phyloP scores from a whole-genome alignment of 2,113 vertebrate species.

The Psittacus erithacus region DNA sequence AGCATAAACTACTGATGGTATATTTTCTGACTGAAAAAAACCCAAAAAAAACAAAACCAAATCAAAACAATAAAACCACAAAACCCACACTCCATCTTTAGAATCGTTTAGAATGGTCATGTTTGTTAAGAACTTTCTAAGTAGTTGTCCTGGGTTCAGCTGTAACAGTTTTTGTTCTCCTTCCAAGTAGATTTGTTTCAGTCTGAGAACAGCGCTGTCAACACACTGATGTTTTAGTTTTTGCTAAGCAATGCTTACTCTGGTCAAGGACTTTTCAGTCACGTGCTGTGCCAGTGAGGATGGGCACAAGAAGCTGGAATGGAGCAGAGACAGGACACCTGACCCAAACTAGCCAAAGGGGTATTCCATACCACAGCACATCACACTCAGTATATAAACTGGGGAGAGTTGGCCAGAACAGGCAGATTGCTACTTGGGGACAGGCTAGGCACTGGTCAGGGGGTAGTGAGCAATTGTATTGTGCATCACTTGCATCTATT shows the following conservation, averaged over 20 bases:
- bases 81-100: background rate
- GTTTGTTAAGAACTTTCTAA: background rate
- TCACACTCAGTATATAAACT: background rate
- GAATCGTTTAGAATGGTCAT: background rate
- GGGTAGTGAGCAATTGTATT: background rate
- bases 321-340: background rate
- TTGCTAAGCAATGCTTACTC: background rate
- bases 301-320: background rate
- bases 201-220: background rate
- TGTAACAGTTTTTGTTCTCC: background rate
- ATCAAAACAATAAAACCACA: background rate
- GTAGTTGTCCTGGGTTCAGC: background rate
- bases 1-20: fast-evolving
- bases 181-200: background rate
- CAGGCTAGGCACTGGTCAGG: background rate
- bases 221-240: background rate
- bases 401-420: background rate
- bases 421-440: background rate
- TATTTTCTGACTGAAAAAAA: background rate
- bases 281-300: background rate
- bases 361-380: background rate
- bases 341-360: background rate
- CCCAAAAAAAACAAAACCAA: background rate
- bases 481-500: background rate
- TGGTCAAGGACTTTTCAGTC: background rate